A percentile compares a stretch with the other conserved stretches of the same genome.
phyloP scores from a whole-genome alignment of 1,140 invertebrate species.

The Drosophila tsacasi region DNA sequence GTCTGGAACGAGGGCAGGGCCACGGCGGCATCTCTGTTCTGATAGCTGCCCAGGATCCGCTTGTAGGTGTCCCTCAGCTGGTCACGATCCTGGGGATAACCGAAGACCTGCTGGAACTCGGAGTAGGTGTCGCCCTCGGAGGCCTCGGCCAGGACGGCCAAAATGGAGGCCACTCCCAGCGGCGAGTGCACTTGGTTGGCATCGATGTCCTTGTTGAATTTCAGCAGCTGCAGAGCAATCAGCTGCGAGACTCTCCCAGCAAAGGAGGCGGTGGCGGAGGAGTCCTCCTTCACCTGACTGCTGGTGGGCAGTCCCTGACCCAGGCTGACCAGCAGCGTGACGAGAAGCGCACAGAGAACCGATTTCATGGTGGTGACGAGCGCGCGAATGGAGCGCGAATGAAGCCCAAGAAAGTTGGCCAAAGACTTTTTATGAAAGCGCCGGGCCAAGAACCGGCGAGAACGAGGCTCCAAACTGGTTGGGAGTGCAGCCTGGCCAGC shows the following conservation, averaged over 20 bases:
- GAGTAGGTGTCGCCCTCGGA: conserved; percentile 87
- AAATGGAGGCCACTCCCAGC: conserved; percentile 87
- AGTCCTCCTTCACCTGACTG: conserved; percentile 10
- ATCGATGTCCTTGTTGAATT: conserved; percentile 86
- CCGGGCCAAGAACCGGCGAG: conserved; percentile 54
- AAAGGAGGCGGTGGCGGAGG: conserved; percentile 35
- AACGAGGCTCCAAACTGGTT: conserved; percentile 71
- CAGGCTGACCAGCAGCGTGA: conserved; percentile 29
- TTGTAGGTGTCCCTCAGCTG: conserved; percentile 79
- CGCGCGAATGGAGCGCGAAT: conserved; percentile 68
- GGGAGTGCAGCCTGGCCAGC: background rate
- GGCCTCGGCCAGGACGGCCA: conserved; percentile 88
- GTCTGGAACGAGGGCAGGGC: conserved; percentile 88
- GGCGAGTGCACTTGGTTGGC: conserved; percentile 88
- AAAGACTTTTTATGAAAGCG: conserved; percentile 82
- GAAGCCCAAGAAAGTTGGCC: conserved; percentile 80
- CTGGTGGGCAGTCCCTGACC: conserved; percentile 43
- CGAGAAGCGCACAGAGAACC: conserved; percentile 36
- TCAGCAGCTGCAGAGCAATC: conserved; percentile 76
- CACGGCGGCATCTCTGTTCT: conserved; percentile 85
- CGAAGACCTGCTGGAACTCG: conserved; percentile 87
- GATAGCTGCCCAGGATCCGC: conserved; percentile 86
- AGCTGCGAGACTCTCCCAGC: conserved; percentile 74
- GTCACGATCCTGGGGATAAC: conserved; percentile 86
- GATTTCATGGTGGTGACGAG: conserved; percentile 67